These are phyloP conservation scores for Leucopternis melanops DNA, from an alignment of 2,113 vertebrate species.

Conservation along the genomic window DNA sequence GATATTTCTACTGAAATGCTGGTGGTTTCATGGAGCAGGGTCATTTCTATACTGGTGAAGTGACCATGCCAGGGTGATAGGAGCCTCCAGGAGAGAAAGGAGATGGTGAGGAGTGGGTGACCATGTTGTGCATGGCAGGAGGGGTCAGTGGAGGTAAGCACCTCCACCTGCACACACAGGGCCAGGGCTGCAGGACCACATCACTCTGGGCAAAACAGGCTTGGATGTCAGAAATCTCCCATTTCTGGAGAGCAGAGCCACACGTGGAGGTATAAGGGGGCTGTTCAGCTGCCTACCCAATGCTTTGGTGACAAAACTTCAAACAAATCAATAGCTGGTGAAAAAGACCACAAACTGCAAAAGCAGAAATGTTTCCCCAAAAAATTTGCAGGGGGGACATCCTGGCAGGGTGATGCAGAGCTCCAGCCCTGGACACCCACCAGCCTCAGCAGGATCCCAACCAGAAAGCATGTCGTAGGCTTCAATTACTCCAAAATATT, in stretches of 20 bases:
- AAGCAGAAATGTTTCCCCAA: neutral
- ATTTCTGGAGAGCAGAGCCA: neutral
- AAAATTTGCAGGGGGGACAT: neutral
- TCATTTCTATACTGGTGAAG: neutral
- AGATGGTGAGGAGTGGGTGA: neutral
- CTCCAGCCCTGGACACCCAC: neutral
- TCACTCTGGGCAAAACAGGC: neutral
- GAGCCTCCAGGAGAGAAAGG: neutral
- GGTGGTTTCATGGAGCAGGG: neutral
- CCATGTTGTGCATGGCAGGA: neutral
- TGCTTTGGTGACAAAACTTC: neutral
- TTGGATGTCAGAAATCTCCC: neutral
- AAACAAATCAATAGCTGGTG: neutral
- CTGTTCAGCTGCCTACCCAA: neutral
- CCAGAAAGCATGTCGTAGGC: neutral
- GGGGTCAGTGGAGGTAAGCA: neutral
- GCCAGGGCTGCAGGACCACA: fast-evolving
- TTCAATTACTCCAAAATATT: neutral
- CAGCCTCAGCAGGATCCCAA: neutral
- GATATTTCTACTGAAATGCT: neutral
- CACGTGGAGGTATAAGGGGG: neutral
- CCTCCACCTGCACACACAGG: fast-evolving
- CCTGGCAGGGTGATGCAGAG: neutral
- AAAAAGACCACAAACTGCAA: neutral
- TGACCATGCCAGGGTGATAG: neutral